Percentiles rank a stretch among this genome's conserved stretches.
Evolutionary conservation across 2,888 invertebrate genomes (phyloP).

Genomic region (Dinocampus coccinellae): DNA sequence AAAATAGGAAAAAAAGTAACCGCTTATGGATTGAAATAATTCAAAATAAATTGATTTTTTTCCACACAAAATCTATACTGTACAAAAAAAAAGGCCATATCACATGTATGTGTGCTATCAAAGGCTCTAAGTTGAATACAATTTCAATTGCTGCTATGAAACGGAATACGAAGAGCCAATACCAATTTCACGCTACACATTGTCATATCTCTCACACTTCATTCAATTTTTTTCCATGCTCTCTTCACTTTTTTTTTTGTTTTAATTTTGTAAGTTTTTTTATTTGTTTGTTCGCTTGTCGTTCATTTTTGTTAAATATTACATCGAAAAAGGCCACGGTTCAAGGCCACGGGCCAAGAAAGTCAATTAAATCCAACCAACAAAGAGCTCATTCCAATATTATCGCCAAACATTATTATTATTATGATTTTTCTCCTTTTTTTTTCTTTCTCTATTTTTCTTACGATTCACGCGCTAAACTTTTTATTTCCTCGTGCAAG

Average conservation of each 20-base stretch:
- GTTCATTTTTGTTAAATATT: slow-evolving; percentile 55
- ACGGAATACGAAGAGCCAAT: slow-evolving; percentile 4
- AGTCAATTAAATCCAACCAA: slow-evolving; percentile 57
- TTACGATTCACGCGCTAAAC: neutral
- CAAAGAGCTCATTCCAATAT: slow-evolving; percentile 45
- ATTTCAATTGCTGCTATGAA: slow-evolving; percentile 12
- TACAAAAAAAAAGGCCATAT: neutral
- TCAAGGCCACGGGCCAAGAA: slow-evolving; percentile 65
- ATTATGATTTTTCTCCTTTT: neutral
- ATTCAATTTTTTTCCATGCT: slow-evolving; percentile 2
- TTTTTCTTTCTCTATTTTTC: neutral
- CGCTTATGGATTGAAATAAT: neutral
- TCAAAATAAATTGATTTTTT: neutral
- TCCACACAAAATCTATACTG: neutral
- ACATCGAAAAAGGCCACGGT: slow-evolving; percentile 65
- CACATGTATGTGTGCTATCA: neutral
- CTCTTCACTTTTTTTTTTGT: slow-evolving; percentile 15
- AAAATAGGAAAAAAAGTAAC: neutral
- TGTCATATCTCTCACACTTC: no score
- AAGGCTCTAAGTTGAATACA: slow-evolving; percentile 20
- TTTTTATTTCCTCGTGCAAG: neutral
- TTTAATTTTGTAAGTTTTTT: slow-evolving; percentile 13
- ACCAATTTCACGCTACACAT: neutral
- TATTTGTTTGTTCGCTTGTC: slow-evolving; percentile 32
- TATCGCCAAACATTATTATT: neutral